Base-by-base conservation (phyloP, 2,797 vertebrate species). In the Heliangelus exortis region DNA sequence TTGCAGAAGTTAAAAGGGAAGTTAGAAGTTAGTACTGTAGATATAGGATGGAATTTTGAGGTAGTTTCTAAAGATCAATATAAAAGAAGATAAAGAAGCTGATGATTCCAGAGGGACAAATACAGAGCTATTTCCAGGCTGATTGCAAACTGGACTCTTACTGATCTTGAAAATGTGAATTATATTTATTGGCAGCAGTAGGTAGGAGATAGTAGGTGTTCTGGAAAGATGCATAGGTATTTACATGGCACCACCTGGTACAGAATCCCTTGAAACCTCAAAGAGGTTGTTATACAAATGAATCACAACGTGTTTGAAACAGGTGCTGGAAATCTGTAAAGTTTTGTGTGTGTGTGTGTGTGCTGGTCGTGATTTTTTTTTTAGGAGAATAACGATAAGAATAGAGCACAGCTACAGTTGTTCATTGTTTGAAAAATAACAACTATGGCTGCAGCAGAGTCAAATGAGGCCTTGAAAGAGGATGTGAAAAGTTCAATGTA, bases 381-480 rank as follows among this genome's bases (percentile, higher is more conserved):
- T 33, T 29, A 34, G 29, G 17, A 65, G 31, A 55, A 45, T 61
- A 54, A 19, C 36, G 20, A 68, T 25, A 75, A 78, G 74, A 84
- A 72, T 61, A 90, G 33, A 75, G 14, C 63, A 61, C 62, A 68
- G 31, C 66, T 84, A 54, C 12, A 6, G 29, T 41, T 33, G 25
- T 54, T 83, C 23, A 22, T 51, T 23, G 59, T 29, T 68, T 85
- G 59, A 73, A 50, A 63, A 34, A 11, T 55, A 59, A 15, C 36
- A 29, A 2, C 43, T 71, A 22, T 1, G 4, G 25, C 61, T 61
- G 28, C 2, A 59, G 39, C 61, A 88, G 57, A 83, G 69, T 23
- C 50, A 86, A 85, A 88, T 12, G 51, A 58, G 31, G 53, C 45
- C 66, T 92, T 65, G 48, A 93, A 95, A 86, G 47, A 78, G 53